Conservation (phyloP, 2,888 invertebrate species). For the Homarus gammarus region DNA sequence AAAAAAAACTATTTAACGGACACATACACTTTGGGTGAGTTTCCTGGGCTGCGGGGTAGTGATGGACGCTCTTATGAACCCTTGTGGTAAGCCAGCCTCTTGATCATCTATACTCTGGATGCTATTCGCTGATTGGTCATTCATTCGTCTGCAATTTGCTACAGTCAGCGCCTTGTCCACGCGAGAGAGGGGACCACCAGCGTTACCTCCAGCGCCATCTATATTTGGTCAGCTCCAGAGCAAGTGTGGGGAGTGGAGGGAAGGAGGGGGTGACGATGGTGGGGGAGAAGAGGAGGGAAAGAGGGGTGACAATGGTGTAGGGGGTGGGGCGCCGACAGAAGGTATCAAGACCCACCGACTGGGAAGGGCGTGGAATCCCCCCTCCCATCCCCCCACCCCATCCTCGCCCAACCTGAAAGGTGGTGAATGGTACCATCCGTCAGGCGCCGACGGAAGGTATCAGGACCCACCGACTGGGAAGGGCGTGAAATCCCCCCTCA, state of each 20-base stretch:
- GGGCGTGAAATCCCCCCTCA: too few relatives aligned
- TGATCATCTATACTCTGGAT: not conserved
- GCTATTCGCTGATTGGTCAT: conserved; percentile 20
- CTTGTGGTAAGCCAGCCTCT: not conserved
- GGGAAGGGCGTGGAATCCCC: too few relatives aligned
- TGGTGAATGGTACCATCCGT: too few relatives aligned
- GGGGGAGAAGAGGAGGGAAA: not conserved
- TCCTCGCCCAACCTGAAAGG: too few relatives aligned
- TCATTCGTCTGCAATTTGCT: conserved; percentile 32
- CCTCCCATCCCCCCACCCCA: too few relatives aligned
- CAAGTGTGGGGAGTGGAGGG: not conserved
- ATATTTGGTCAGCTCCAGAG: not conserved
- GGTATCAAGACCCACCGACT: too few relatives aligned
- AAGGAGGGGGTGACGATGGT: not conserved
- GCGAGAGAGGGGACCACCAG: not conserved
- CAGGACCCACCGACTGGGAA: too few relatives aligned
- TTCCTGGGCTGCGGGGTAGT: not conserved
- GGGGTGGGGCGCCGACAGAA: too few relatives aligned
- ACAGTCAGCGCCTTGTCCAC: conserved; percentile 25
- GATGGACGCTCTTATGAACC: conserved; percentile 6
- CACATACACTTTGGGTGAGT: not conserved
- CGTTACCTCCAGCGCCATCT: conserved; percentile 10
- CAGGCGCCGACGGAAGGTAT: too few relatives aligned
- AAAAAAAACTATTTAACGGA: conserved; percentile 7
- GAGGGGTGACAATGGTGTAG: too few relatives aligned